Conservation (phyloP, 2,797 vertebrate genomes). For the Rhinella marina region DNA sequence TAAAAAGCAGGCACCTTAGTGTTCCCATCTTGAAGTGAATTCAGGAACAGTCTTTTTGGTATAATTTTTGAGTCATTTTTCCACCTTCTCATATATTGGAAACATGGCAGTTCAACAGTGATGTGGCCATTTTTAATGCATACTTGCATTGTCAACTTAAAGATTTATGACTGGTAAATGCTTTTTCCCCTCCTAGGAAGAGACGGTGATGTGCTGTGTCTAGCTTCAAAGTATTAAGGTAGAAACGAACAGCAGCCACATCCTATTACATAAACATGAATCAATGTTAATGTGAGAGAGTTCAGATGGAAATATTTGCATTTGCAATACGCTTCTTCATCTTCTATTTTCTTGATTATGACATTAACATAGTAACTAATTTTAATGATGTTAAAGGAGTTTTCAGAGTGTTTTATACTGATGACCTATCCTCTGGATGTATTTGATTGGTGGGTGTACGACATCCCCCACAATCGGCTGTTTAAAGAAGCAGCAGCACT, state of each 20-base stretch:
- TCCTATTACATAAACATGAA: constrained; percentile 17
- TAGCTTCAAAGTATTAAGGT: background rate
- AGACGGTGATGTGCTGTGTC: background rate
- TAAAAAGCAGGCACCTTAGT: background rate
- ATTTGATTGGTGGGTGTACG: too few species aligned
- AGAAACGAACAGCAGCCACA: background rate
- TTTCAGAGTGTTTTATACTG: too few species aligned
- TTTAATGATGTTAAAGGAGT: background rate
- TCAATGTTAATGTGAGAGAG: background rate
- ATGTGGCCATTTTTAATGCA: background rate
- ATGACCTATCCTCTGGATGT: too few species aligned
- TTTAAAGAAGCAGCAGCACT: too few species aligned
- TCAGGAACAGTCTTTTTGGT: background rate
- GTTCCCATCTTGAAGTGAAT: too few species aligned
- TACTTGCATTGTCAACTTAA: background rate
- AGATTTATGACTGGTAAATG: constrained; percentile 17
- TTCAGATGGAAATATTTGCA: too few species aligned
- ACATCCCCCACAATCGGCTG: too few species aligned
- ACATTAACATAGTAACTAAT: background rate
- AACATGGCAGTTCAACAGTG: background rate
- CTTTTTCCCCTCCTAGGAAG: background rate
- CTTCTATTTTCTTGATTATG: background rate
- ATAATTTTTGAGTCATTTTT: background rate
- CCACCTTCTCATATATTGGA: constrained; percentile 16
- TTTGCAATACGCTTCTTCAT: background rate